These are phyloP conservation scores for Hirundichthys speculiger DNA, from an alignment of 2,113 vertebrate species.

Conservation along the genomic window DNA sequence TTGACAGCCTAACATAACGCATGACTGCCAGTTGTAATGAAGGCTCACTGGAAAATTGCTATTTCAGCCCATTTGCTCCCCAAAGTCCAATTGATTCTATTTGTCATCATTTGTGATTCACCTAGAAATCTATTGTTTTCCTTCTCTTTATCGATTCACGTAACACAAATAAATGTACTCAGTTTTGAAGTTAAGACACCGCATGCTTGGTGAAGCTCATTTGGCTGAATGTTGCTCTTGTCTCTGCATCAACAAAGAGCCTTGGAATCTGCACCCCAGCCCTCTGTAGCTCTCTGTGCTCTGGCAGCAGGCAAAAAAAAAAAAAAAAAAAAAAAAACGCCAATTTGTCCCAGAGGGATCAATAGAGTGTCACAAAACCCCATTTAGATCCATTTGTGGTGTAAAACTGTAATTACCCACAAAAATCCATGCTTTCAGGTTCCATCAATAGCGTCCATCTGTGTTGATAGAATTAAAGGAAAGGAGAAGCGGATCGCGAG, in stretches of 20 bases:
- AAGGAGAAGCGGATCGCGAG: conserved; percentile 36
- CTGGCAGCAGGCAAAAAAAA: conserved; percentile 28
- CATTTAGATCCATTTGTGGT: conserved; percentile 76
- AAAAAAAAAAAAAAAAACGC: conserved; percentile 57
- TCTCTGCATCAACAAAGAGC: conserved; percentile 6
- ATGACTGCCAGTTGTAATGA: conserved; percentile 3
- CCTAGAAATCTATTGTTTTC: conserved; percentile 5
- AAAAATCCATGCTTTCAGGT: conserved; percentile 61
- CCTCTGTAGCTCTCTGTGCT: conserved; percentile 19
- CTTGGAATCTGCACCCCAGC: conserved; percentile 12
- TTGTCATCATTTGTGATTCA: conserved; percentile 31
- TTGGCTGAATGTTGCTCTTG: conserved; percentile 13
- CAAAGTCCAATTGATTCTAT: conserved; percentile 11
- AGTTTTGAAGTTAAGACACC: background rate
- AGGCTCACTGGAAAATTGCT: conserved; percentile 18
- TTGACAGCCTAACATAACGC: conserved; percentile 10
- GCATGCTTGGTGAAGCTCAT: conserved; percentile 8
- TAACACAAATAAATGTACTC: background rate
- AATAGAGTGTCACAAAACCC: conserved; percentile 66
- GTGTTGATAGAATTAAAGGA: conserved; percentile 56
- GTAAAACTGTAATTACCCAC: conserved; percentile 71
- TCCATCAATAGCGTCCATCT: conserved; percentile 55
- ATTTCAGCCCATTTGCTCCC: conserved; percentile 12
- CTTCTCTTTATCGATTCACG: conserved; percentile 5
- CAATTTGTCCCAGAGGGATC: conserved; percentile 61